phyloP scores from a whole-genome alignment of 2,888 invertebrate species.

The Antitype chi region DNA sequence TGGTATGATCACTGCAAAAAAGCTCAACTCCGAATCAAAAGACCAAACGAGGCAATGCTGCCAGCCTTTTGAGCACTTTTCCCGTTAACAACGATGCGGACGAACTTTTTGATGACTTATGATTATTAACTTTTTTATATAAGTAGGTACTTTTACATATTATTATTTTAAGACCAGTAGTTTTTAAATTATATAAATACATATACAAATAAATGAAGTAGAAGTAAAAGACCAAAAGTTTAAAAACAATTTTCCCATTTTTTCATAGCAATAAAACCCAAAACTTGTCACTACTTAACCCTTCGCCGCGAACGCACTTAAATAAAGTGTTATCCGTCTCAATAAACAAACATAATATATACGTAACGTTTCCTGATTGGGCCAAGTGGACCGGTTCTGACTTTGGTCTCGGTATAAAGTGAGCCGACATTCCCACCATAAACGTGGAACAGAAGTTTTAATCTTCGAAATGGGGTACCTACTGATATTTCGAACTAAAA shows the following conservation, averaged over 20 bases:
- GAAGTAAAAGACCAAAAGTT: slow-evolving; percentile 2
- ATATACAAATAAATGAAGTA: too few species aligned
- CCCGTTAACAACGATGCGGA: too few species aligned
- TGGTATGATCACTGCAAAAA: not conserved
- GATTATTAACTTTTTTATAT: too few species aligned
- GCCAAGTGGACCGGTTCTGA: slow-evolving; percentile 68
- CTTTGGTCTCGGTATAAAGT: slow-evolving; percentile 55
- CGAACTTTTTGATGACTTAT: too few species aligned
- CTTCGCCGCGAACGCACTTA: slow-evolving; percentile 55
- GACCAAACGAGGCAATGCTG: not conserved
- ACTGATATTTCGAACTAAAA: not conserved
- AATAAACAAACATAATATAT: slow-evolving; percentile 63
- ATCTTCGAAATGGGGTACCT: not conserved
- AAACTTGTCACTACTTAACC: slow-evolving; percentile 46
- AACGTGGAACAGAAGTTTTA: slow-evolving; percentile 36
- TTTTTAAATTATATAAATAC: too few species aligned
- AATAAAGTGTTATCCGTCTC: slow-evolving; percentile 60
- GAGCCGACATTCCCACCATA: slow-evolving; percentile 42
- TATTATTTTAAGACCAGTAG: too few species aligned
- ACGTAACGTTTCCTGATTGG: slow-evolving; percentile 70
- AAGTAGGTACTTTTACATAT: too few species aligned
- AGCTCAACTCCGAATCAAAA: not conserved
- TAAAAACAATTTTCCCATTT: slow-evolving; percentile 39
- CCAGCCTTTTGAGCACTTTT: too few species aligned
- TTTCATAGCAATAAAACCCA: slow-evolving; percentile 29